Conservation (phyloP, 2,888 invertebrate species). For the Drosophila lacicola region DNA sequence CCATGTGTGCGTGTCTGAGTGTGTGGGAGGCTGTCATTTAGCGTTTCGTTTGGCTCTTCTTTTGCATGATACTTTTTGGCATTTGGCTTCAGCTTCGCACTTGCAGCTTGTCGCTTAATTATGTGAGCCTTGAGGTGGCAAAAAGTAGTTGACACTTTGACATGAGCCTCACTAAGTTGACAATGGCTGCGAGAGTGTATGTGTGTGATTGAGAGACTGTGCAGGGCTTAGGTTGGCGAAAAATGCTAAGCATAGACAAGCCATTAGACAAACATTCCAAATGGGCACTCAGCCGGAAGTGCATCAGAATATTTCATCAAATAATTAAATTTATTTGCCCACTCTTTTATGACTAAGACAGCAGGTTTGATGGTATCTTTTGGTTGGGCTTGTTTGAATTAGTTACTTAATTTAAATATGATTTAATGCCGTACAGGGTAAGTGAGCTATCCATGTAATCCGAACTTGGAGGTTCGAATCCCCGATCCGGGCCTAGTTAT, state of each 20-base stretch:
- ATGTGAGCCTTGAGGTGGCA: constrained; percentile 51
- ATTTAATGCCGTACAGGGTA: too few relatives aligned
- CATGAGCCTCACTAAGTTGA: constrained; percentile 50
- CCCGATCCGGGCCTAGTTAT: too few relatives aligned
- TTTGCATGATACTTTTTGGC: constrained; percentile 61
- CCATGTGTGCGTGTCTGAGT: constrained; percentile 43
- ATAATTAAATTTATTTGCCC: too few relatives aligned
- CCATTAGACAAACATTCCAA: constrained; percentile 11
- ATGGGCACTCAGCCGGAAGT: too few relatives aligned
- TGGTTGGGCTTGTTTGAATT: too few relatives aligned
- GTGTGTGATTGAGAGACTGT: background rate
- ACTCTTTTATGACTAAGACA: too few relatives aligned
- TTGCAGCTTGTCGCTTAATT: constrained; percentile 71
- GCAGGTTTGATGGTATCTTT: too few relatives aligned
- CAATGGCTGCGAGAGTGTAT: constrained; percentile 17
- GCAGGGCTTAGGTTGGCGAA: background rate
- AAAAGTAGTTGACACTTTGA: constrained; percentile 63
- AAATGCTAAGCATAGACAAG: constrained; percentile 5
- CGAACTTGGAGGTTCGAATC: too few relatives aligned
- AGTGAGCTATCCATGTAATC: too few relatives aligned
- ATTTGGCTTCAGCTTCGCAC: constrained; percentile 54
- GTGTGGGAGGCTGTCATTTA: constrained; percentile 67
- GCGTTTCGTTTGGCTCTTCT: constrained; percentile 52
- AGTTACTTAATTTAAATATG: too few relatives aligned
- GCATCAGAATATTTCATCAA: too few relatives aligned